phyloP scores from a whole-genome alignment of 2,797 vertebrate genomes.

The Buphagus erythrorhynchus region DNA sequence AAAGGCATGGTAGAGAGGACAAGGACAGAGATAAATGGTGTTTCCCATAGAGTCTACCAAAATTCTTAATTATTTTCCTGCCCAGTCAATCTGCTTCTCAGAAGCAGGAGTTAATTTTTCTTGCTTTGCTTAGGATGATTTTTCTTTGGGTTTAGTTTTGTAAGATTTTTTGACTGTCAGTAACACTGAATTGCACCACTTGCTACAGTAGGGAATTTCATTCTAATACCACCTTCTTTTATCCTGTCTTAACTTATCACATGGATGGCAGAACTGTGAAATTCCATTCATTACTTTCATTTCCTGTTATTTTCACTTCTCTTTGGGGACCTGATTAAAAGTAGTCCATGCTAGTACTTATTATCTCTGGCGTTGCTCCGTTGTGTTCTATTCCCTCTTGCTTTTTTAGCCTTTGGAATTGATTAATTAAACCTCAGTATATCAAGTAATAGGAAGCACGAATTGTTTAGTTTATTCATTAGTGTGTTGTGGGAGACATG shows the following conservation, averaged over 20 bases:
- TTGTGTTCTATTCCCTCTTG: slow-evolving; percentile 38
- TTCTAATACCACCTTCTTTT: neutral
- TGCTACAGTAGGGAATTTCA: neutral
- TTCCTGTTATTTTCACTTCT: slow-evolving; percentile 37
- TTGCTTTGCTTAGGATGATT: neutral
- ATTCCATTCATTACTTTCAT: slow-evolving; percentile 4
- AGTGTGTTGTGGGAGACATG: neutral
- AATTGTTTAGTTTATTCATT: slow-evolving; percentile 42
- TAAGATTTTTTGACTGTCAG: neutral
- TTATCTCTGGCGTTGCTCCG: slow-evolving; percentile 1
- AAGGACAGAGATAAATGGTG: neutral
- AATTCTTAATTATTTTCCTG: neutral
- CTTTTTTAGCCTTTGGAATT: slow-evolving; percentile 35
- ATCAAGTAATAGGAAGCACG: neutral
- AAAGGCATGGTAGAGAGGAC: neutral
- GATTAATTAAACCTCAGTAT: slow-evolving; percentile 41
- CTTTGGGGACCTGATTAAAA: slow-evolving; percentile 47
- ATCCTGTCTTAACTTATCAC: neutral
- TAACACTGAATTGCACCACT: neutral
- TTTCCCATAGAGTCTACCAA: neutral
- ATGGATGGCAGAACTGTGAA: neutral
- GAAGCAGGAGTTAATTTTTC: neutral
- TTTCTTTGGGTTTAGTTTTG: neutral
- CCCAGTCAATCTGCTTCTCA: neutral
- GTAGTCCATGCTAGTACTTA: neutral